Percentiles rank a stretch among this genome's conserved stretches.
Conservation (phyloP, 2,113 vertebrate species). For the Callospermophilus lateralis region DNA sequence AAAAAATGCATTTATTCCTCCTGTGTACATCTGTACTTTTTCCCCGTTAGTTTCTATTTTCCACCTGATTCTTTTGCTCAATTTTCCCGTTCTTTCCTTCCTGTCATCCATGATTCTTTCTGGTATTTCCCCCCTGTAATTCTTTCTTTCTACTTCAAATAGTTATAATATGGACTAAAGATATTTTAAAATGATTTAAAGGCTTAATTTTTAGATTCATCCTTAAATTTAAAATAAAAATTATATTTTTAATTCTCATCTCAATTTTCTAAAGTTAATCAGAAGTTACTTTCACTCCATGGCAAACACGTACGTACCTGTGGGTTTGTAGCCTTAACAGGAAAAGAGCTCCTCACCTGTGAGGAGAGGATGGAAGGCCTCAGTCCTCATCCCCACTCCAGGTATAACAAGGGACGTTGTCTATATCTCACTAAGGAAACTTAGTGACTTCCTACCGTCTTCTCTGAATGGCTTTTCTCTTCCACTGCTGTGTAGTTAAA, state of each 20-base stretch:
- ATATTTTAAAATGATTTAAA: neutral
- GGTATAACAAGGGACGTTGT: neutral
- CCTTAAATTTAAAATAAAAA: neutral
- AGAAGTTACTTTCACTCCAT: neutral
- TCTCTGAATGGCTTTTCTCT: neutral
- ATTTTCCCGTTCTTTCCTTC: neutral
- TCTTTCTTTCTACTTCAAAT: conserved; percentile 3
- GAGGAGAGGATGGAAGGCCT: fast-evolving
- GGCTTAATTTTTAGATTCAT: neutral
- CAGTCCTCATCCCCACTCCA: neutral
- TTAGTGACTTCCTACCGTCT: neutral
- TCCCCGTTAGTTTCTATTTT: neutral
- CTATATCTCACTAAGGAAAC: neutral
- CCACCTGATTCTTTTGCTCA: neutral
- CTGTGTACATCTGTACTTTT: neutral
- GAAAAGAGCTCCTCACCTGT: neutral
- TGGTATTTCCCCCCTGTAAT: neutral
- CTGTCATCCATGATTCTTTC: neutral
- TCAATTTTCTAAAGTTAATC: neutral
- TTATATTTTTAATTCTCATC: neutral
- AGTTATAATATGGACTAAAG: neutral
- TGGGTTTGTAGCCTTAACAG: neutral
- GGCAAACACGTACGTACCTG: neutral
- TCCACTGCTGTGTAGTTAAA: neutral
- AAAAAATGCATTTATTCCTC: neutral